Evolutionary conservation across 2,888 invertebrate genomes (phyloP).

Genomic region (Plutella xylostella): DNA sequence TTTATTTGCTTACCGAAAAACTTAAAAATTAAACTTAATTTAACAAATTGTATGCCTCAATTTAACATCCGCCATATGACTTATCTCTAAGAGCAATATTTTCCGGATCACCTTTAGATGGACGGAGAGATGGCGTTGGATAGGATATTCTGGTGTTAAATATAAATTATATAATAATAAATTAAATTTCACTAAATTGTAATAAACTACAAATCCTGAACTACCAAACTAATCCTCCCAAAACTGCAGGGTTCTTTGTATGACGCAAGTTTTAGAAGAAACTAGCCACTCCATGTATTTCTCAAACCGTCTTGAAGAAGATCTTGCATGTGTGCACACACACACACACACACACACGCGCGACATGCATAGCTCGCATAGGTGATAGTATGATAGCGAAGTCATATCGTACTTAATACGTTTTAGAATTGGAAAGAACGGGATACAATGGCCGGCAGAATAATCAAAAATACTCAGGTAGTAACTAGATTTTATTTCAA

Average conservation of each 20-base stretch:
- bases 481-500: neutral
- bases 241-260: neutral
- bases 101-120: too few species aligned
- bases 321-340: constrained; percentile 24
- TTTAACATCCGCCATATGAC: too few species aligned
- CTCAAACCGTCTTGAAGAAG: constrained; percentile 2
- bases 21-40: too few species aligned
- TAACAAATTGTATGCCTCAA: too few species aligned
- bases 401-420: constrained; percentile 67
- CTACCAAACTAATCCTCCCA: neutral
- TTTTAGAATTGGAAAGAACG: constrained; percentile 39
- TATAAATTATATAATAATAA: too few species aligned
- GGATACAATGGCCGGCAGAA: constrained; percentile 34
- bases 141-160: too few species aligned
- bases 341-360: constrained; percentile 36
- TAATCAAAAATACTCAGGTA: constrained; percentile 9
- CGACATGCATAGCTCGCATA: neutral
- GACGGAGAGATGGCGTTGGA: too few species aligned
- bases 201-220: too few species aligned
- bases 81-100: too few species aligned
- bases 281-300: neutral
- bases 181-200: too few species aligned
- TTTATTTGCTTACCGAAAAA: too few species aligned
- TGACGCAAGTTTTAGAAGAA: neutral
- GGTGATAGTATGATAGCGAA: constrained; percentile 35